A percentile compares a stretch with the other conserved stretches of the same genome.
phyloP scores from a whole-genome alignment of 92 coral and sea anemone genomes.

The Heliopora coerulea region DNA sequence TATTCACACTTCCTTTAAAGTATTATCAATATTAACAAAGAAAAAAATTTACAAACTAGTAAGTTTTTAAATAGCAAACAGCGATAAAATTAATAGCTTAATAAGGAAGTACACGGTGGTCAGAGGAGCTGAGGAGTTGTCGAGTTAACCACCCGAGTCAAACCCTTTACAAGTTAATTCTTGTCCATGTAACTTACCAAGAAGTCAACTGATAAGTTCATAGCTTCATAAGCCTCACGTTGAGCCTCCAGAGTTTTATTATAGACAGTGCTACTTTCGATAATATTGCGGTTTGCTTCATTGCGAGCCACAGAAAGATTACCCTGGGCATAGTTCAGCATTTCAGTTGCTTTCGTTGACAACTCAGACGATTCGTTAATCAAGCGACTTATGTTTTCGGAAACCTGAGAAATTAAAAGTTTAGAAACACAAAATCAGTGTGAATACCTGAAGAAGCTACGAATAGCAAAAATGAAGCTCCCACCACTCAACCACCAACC shows the following conservation, averaged over 20 bases:
- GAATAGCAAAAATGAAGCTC: background rate
- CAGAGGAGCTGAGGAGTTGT: no score
- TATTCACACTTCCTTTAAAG: no score
- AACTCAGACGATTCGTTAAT: slow-evolving; percentile 23
- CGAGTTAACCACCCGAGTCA: no score
- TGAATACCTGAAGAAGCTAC: background rate
- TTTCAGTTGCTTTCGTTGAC: background rate
- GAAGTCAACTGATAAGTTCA: slow-evolving; percentile 58
- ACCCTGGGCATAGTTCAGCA: slow-evolving; percentile 19
- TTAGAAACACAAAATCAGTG: no score
- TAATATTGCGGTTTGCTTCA: slow-evolving; percentile 62
- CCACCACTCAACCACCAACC: background rate
- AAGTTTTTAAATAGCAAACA: no score
- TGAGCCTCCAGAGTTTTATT: slow-evolving; percentile 50
- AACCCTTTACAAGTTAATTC: no score
- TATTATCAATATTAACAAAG: no score
- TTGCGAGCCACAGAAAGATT: slow-evolving; percentile 20
- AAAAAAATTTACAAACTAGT: slow-evolving; percentile 5
- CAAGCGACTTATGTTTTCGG: slow-evolving; percentile 15
- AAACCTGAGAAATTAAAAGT: slow-evolving; percentile 16
- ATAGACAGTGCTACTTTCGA: slow-evolving; percentile 56
- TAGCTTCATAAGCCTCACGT: slow-evolving; percentile 53
- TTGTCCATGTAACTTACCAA: slow-evolving; percentile 49
- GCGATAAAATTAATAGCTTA: no score
- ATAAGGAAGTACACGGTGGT: no score